Evolutionary conservation across 2,797 vertebrate species (phyloP), one percentile per base, ranked within the genome.

Genomic region (Myotis findleyi): DNA sequence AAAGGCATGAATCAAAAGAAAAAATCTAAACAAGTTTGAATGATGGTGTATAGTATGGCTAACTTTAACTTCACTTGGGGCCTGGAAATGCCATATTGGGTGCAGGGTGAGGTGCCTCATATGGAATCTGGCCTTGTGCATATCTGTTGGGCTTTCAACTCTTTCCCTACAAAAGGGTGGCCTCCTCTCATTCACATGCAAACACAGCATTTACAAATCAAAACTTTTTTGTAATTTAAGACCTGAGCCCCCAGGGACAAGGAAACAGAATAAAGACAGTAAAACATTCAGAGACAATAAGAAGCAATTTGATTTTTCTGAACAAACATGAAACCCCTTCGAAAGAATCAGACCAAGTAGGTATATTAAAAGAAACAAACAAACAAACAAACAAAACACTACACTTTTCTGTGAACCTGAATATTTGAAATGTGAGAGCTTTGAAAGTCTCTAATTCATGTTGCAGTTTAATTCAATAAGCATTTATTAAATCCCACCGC

Each of bases 1-100:
- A 98, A 98, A 20, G 93, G 98, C 98, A 99, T 99, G 98, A 99
- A 98, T 98, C 98, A 98, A 98, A 98, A 98, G 98, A 96, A 98
- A 98, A 98, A 98, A 97, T 98, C 98, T 98, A 98, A 98, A 99
- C 98, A 99, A 97, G 96, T 97, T 97, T 98, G 98, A 98, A 98
- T 98, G 98, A 98, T 98, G 98, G 98, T 98, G 95, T 98, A 98
- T 98, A 98, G 97, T 97, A 98, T 96, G 97, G 97, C 98, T 98
- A 98, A 98, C 98, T 98, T 97, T 98, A 98, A 97, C 98, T 98
- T 98, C 93, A 97, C 83, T 95, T 9, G 97, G 95, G 25, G 80
- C 95, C 97, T 95, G 92, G 97, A 97, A 97, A 96, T 96, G 95
- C 96, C 97, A 96, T 97, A 97, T 93, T 11, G 3, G 97, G 96